Conservation (phyloP, 2,797 vertebrate genomes). For the Chelidonichthys spinosus region DNA sequence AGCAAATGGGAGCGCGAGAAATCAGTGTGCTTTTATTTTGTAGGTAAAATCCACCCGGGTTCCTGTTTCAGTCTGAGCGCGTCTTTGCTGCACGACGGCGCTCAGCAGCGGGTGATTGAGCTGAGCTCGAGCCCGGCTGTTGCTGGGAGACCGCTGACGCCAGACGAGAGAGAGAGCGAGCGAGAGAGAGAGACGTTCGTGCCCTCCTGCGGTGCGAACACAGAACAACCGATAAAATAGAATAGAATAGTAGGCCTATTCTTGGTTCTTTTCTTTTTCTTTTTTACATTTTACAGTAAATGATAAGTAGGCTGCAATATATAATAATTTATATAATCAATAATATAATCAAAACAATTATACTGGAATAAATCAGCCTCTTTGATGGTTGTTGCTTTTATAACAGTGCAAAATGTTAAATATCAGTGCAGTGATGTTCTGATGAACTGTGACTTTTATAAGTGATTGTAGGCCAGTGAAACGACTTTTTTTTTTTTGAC, state of each 20-base stretch:
- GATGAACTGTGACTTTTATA: too few relatives aligned
- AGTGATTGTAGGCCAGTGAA: slow-evolving; percentile 1
- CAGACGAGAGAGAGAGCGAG: slow-evolving; percentile 36
- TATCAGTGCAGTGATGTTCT: not conserved
- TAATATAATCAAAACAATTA: not conserved
- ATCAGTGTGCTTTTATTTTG: slow-evolving; percentile 43
- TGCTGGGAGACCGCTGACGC: slow-evolving; percentile 86
- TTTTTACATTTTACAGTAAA: not conserved
- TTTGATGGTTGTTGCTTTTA: slow-evolving; percentile 26
- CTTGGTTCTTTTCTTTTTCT: too few relatives aligned
- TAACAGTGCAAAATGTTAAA: slow-evolving; percentile 40
- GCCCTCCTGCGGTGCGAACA: slow-evolving; percentile 74
- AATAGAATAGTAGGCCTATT: not conserved
- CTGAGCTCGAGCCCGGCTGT: slow-evolving; percentile 67
- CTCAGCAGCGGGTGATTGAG: slow-evolving; percentile 54
- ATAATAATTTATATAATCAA: not conserved
- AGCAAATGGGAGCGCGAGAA: not conserved
- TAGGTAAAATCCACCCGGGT: not conserved
- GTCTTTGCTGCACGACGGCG: slow-evolving; percentile 38
- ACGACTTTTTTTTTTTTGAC: not conserved
- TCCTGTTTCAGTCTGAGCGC: slow-evolving; percentile 6
- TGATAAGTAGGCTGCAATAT: not conserved
- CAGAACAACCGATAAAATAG: slow-evolving; percentile 22
- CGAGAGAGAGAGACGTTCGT: slow-evolving; percentile 23
- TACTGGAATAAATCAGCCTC: not conserved